Percentiles rank a stretch among this genome's conserved stretches.
Evolutionary conservation across 2,888 invertebrate genomes (phyloP).

Genomic region (Watsonalla binaria): DNA sequence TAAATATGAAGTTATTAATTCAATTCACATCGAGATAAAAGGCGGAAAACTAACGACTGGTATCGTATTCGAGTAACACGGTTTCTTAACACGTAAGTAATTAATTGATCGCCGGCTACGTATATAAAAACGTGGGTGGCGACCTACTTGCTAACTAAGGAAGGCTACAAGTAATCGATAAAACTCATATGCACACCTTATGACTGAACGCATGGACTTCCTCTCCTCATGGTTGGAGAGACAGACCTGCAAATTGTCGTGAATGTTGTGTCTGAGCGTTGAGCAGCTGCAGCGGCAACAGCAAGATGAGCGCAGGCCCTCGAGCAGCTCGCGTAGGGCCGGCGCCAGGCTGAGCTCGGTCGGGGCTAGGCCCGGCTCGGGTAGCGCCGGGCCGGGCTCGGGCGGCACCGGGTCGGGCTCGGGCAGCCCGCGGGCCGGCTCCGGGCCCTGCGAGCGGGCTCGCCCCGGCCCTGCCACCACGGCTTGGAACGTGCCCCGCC

Average conservation of each 20-base stretch:
- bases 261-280: conserved; percentile 46
- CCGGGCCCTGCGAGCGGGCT: conserved; percentile 58
- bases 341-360: conserved; percentile 53
- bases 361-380: conserved; percentile 26
- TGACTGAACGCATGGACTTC: conserved; percentile 81
- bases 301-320: conserved; percentile 61
- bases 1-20: not conserved
- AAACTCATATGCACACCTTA: conserved; percentile 76
- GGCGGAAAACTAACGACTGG: not conserved
- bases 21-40: not conserved
- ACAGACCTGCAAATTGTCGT: conserved; percentile 77
- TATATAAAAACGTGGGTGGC: conserved; percentile 20
- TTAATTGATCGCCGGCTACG: conserved; percentile 32
- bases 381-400: conserved; percentile 40
- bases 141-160: conserved; percentile 26
- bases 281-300: conserved; percentile 67
- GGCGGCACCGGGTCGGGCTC: conserved; percentile 32
- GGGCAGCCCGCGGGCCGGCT: conserved; percentile 15
- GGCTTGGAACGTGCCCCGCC: conserved; percentile 82
- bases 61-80: conserved; percentile 27
- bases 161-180: conserved; percentile 36
- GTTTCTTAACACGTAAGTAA: conserved; percentile 24
- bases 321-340: conserved; percentile 59
- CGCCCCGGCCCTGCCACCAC: conserved; percentile 64
- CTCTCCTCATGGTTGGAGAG: conserved; percentile 71